phyloP scores from a whole-genome alignment of 2,113 vertebrate species.

The Chaetodon trifascialis region DNA sequence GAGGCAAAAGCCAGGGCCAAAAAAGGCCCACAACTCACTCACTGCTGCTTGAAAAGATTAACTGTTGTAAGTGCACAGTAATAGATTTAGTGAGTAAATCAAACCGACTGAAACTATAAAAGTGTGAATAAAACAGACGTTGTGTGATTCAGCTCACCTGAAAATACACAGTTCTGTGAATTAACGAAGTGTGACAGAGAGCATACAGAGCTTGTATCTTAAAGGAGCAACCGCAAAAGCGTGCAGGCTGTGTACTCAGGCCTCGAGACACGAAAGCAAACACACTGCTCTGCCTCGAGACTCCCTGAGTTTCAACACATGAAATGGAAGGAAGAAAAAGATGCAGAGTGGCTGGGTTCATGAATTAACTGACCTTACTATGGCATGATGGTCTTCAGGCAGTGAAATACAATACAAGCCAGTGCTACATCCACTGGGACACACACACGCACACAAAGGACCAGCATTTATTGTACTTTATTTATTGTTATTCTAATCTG shows the following conservation, averaged over 20 bases:
- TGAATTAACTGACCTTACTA: slow-evolving; percentile 65
- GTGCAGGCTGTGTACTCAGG: background rate
- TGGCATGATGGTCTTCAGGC: slow-evolving; percentile 49
- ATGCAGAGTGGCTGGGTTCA: slow-evolving; percentile 56
- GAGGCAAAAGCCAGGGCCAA: background rate
- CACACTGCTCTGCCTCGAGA: slow-evolving; percentile 34
- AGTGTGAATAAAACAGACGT: background rate
- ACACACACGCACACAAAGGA: slow-evolving; percentile 21
- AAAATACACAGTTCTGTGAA: slow-evolving; percentile 8
- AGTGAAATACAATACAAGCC: slow-evolving; percentile 46
- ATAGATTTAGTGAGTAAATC: slow-evolving; percentile 16
- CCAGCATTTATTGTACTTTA: slow-evolving; percentile 9
- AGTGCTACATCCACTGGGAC: slow-evolving; percentile 39
- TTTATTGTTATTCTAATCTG: slow-evolving; percentile 36
- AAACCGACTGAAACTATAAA: background rate
- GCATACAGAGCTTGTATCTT: slow-evolving; percentile 1
- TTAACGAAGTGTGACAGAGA: slow-evolving; percentile 5
- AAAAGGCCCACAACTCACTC: background rate
- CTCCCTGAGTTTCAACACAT: slow-evolving; percentile 26
- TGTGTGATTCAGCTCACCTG: background rate
- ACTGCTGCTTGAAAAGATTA: background rate
- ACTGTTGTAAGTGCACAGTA: background rate
- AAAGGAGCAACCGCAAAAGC: slow-evolving; percentile 35
- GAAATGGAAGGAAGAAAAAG: slow-evolving; percentile 33
- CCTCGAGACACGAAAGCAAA: slow-evolving; percentile 33